Conservation (phyloP, 2,797 vertebrate species). For the Rhabdophis nuchalis region DNA sequence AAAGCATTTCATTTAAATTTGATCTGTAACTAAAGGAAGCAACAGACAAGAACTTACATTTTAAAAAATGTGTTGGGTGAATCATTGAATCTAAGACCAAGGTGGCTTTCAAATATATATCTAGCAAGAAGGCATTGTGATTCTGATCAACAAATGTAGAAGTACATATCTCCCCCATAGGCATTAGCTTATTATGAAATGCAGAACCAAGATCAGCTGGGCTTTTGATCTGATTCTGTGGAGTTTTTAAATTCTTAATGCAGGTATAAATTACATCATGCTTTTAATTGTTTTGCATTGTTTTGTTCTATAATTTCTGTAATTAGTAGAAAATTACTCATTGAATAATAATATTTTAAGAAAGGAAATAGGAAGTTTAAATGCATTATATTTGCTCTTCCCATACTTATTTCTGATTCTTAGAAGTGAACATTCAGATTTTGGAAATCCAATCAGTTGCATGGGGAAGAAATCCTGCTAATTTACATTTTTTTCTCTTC, state of each 20-base stretch:
- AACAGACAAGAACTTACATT: background rate
- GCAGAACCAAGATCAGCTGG: background rate
- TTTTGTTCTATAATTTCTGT: background rate
- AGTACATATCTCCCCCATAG: background rate
- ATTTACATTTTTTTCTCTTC: background rate
- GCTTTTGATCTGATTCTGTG: background rate
- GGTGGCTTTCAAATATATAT: background rate
- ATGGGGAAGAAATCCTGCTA: background rate
- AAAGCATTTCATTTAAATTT: background rate
- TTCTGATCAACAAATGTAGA: background rate
- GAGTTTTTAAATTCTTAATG: background rate
- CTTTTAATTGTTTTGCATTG: background rate
- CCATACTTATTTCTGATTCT: background rate
- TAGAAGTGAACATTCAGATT: background rate
- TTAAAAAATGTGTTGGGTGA: background rate
- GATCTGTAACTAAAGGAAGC: background rate
- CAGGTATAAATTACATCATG: background rate
- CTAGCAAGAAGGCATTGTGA: background rate
- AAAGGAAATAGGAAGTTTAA: background rate
- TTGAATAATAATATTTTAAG: background rate
- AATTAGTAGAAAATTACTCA: background rate
- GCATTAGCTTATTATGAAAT: background rate
- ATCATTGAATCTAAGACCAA: background rate
- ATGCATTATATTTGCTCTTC: background rate
- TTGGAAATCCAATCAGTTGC: background rate